phyloP scores from a whole-genome alignment of 2,797 vertebrate species.

The Malacoraja senta region DNA sequence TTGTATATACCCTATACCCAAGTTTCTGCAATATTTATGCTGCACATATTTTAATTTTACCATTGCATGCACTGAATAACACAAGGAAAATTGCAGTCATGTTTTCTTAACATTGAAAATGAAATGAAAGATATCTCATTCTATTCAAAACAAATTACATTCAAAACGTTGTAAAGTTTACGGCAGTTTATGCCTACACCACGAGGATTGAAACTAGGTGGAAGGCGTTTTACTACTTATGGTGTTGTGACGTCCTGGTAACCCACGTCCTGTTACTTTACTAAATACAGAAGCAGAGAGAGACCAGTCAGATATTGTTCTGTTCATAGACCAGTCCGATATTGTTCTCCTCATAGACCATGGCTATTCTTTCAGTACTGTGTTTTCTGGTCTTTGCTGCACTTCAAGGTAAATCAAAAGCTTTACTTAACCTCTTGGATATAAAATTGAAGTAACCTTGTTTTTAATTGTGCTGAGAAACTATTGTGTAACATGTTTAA shows the following conservation, averaged over 20 bases:
- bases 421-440: not conserved
- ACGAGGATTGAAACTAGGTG: not conserved
- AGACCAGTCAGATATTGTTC: not conserved
- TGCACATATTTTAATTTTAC: too few relatives aligned
- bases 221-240: not conserved
- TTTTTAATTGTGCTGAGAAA: conserved; percentile 14
- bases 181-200: not conserved
- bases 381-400: not conserved
- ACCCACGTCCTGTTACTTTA: not conserved
- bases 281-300: not conserved
- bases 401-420: conserved; percentile 27
- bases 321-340: not conserved
- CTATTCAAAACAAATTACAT: not conserved
- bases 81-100: not conserved
- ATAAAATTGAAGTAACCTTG: not conserved
- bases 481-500: not conserved
- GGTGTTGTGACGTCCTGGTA: not conserved
- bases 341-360: not conserved
- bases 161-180: not conserved
- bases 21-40: not conserved
- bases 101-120: not conserved
- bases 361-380: not conserved
- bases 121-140: not conserved
- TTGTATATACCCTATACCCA: not conserved
- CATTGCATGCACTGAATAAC: not conserved